Base-by-base conservation (phyloP, 2,113 vertebrate genomes). In the Microcebus griseorufus region DNA sequence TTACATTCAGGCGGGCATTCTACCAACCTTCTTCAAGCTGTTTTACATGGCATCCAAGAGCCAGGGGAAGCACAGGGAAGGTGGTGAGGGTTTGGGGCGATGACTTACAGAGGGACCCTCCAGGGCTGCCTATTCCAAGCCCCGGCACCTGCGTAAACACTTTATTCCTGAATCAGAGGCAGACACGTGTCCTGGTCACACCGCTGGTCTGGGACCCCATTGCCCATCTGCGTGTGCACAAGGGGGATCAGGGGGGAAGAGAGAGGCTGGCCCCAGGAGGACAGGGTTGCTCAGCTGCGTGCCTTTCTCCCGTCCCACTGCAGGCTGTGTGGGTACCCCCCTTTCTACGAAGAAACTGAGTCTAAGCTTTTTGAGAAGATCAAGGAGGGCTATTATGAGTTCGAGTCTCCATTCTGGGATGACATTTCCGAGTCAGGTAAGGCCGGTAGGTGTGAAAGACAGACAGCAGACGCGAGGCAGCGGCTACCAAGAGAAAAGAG, bases 351-450 rank as follows among this genome's bases (percentile, higher is more conserved):
- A 87, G 99, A 99, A 27, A 99, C 99, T 0, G 99, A 99, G 95
- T 99, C 99, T 0, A 99, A 99, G 17, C 98, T 99, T 9, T 99
- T 99, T 96, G 99, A 99, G 45, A 99, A 99, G 98, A 99, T 99
- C 92, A 99, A 99, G 98, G 99, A 99, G 93, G 99, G 99, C 8
- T 99, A 99, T 80, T 99, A 99, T 0, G 99, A 99, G 95, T 99
- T 99, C 62, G 99, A 99, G 95, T 99, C 99, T 45, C 99, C 99
- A 0, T 99, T 99, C 98, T 99, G 99, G 99, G 99, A 99, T 0
- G 98, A 99, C 58, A 99, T 99, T 97, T 99, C 99, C 0, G 99
- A 99, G 75, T 99, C 99, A 98, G 99, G 99, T 99, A 97, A 78
- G 98, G 39, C 53, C 48, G 13, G 76, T 29, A 20, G 23, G 13